Evolutionary conservation across 2,797 vertebrate genomes (phyloP).

Genomic region (Oreortyx pictus): DNA sequence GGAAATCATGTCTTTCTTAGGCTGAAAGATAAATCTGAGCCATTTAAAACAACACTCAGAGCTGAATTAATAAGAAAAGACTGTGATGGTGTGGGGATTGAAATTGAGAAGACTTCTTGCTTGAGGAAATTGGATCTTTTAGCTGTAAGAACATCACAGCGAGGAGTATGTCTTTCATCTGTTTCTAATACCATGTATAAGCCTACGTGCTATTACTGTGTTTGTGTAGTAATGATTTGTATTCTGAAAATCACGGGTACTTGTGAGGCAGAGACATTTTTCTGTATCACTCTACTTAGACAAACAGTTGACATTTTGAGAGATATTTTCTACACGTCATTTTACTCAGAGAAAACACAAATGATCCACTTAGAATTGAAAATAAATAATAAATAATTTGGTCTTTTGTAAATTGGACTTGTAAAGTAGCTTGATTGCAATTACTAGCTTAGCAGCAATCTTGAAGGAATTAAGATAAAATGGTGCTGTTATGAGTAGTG

Average conservation of each 20-base stretch:
- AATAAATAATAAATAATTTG: slow-evolving; percentile 74
- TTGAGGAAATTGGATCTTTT: not conserved
- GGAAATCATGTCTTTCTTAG: not conserved
- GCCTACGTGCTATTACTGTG: not conserved
- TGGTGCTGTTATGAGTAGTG: slow-evolving; percentile 4
- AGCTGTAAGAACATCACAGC: not conserved
- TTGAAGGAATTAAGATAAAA: slow-evolving; percentile 60
- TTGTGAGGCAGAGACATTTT: slow-evolving; percentile 32
- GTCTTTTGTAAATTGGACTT: slow-evolving; percentile 63
- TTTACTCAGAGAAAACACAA: slow-evolving; percentile 56
- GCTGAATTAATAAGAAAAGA: not conserved
- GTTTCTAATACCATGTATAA: not conserved
- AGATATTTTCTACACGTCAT: slow-evolving; percentile 28
- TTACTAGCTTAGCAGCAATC: slow-evolving; percentile 70
- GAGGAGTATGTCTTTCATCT: not conserved
- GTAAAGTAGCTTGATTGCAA: slow-evolving; percentile 71
- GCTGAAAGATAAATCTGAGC: not conserved
- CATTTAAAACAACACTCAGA: not conserved
- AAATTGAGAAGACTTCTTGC: not conserved
- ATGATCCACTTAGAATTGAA: slow-evolving; percentile 64
- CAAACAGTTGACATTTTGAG: slow-evolving; percentile 37
- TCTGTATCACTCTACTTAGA: slow-evolving; percentile 30
- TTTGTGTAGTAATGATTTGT: slow-evolving; percentile 37
- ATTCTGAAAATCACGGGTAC: slow-evolving; percentile 23
- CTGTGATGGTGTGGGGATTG: accelerated